A percentile compares a stretch with the other conserved stretches of the same genome.
These are phyloP conservation scores for Bombus confusus DNA, from an alignment of 1,140 invertebrate genomes.

Conservation along the genomic window DNA sequence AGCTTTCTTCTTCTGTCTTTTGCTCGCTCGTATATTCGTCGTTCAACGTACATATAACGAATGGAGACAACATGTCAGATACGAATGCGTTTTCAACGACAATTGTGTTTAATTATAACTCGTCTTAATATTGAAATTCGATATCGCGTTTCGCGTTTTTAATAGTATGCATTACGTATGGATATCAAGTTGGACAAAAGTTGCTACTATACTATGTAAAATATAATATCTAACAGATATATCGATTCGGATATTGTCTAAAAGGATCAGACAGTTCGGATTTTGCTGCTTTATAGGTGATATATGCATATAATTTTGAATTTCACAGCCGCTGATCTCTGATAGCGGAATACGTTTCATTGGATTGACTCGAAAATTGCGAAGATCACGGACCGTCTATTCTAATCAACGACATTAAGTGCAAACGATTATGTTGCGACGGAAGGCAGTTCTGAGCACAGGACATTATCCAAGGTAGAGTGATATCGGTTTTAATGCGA, in stretches of 20 bases:
- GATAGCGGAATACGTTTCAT: too few relatives aligned
- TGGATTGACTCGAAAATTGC: neutral
- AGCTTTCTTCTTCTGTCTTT: constrained; percentile 36
- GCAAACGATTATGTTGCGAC: constrained; percentile 28
- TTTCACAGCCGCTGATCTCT: neutral
- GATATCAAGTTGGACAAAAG: neutral
- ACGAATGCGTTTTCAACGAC: constrained; percentile 54
- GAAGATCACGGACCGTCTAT: neutral
- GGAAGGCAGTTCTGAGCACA: constrained; percentile 22
- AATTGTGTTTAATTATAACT: constrained; percentile 41
- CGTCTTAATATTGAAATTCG: constrained; percentile 62
- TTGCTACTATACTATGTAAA: too few relatives aligned
- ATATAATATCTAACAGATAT: too few relatives aligned
- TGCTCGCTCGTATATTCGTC: constrained; percentile 8
- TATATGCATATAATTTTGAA: neutral
- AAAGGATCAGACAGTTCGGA: too few relatives aligned
- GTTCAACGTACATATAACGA: constrained; percentile 51
- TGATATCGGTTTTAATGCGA: constrained; percentile 71
- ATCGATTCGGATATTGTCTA: neutral
- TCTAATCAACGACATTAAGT: constrained; percentile 6
- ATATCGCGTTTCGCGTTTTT: constrained; percentile 42
- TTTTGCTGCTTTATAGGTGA: neutral
- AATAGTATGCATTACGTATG: neutral
- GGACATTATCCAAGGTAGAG: constrained; percentile 39
- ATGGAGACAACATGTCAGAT: constrained; percentile 62